Evolutionary conservation across 2,888 invertebrate genomes (phyloP).

Genomic region (Ctena decussata): DNA sequence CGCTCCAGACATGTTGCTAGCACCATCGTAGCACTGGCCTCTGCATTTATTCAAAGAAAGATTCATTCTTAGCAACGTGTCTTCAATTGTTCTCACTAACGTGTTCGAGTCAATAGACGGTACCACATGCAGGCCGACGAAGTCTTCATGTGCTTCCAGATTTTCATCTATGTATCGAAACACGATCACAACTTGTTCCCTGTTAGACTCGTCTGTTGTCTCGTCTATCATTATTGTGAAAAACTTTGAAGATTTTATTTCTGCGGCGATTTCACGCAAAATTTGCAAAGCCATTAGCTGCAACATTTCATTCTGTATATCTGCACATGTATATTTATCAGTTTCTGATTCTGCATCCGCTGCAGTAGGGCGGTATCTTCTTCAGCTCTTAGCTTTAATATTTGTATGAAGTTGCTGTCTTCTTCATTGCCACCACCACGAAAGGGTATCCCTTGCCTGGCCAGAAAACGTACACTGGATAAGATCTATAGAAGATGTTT

Average conservation of each 20-base stretch:
- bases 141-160: constrained; percentile 53
- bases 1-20: constrained; percentile 46
- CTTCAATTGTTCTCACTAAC: constrained; percentile 11
- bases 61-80: not conserved
- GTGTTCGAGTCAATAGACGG: constrained; percentile 28
- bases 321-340: not conserved
- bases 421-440: not conserved
- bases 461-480: not conserved
- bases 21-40: constrained; percentile 63
- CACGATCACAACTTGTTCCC: constrained; percentile 50
- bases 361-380: constrained; percentile 35
- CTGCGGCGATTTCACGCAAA: constrained; percentile 25
- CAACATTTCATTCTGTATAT: not conserved
- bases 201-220: constrained; percentile 53
- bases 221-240: constrained; percentile 54
- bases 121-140: constrained; percentile 56
- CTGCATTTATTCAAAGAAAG: constrained; percentile 46
- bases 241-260: constrained; percentile 7
- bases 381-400: constrained; percentile 48
- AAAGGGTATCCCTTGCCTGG: not conserved
- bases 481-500: not conserved
- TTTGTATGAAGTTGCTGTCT: constrained; percentile 55
- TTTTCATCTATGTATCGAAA: constrained; percentile 42
- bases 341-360: too few species aligned
- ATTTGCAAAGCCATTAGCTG: constrained; percentile 13